Conservation (phyloP, 2,888 invertebrate genomes). For the Ochropleura leucogaster region DNA sequence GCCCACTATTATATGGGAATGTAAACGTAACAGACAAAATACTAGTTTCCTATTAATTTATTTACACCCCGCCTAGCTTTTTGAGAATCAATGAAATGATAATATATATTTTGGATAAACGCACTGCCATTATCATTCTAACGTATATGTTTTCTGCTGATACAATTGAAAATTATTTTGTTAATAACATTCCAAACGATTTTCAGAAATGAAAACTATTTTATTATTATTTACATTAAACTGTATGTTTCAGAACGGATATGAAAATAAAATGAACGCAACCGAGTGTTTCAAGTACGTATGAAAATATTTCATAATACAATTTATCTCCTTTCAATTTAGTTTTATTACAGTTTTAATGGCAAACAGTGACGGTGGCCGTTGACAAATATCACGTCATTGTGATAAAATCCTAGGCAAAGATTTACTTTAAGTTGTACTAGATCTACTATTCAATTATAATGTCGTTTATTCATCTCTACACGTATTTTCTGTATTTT, state of each 20-base stretch:
- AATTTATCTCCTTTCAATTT: constrained; percentile 23
- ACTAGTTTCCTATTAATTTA: too few species aligned
- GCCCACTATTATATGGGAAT: too few species aligned
- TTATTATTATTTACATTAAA: not conserved
- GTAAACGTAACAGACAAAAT: too few species aligned
- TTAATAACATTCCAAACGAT: not conserved
- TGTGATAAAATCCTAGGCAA: not conserved
- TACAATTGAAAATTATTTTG: not conserved
- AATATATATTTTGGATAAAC: too few species aligned
- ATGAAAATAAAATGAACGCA: constrained; percentile 88
- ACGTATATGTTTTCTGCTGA: not conserved
- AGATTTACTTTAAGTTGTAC: not conserved
- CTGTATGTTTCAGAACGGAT: constrained; percentile 82
- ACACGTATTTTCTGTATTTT: too few species aligned
- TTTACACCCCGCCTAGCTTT: too few species aligned
- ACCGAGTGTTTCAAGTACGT: constrained; percentile 88
- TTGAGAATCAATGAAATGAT: too few species aligned
- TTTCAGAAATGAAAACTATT: not conserved
- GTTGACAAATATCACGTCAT: not conserved
- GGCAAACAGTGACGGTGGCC: not conserved
- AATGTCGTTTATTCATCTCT: too few species aligned
- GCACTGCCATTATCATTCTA: too few species aligned
- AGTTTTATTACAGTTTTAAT: constrained; percentile 11
- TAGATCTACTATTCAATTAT: too few species aligned
- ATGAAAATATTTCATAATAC: constrained; percentile 3